Conservation (phyloP, 2,113 vertebrate species). For the Glaucomys volans region DNA sequence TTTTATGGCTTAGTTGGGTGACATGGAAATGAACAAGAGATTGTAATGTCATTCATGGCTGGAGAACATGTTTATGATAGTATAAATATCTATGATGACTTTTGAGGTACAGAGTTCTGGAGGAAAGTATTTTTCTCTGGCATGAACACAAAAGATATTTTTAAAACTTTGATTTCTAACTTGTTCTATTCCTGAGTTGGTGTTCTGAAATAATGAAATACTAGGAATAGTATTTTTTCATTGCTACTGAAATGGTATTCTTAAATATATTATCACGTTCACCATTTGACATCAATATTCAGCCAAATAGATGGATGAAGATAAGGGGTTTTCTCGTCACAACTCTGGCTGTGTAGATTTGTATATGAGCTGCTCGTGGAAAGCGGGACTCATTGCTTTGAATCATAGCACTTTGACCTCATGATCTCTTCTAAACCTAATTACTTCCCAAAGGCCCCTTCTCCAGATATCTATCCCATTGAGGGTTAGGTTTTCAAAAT, state of each 20-base stretch:
- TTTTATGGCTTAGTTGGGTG: slow-evolving; percentile 11
- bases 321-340: slow-evolving; percentile 45
- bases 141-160: slow-evolving; percentile 32
- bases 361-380: slow-evolving; percentile 10
- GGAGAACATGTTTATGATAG: slow-evolving; percentile 17
- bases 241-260: slow-evolving; percentile 13
- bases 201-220: slow-evolving; percentile 57
- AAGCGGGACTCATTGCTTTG: slow-evolving; percentile 37
- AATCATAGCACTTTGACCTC: slow-evolving; percentile 32
- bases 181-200: slow-evolving; percentile 41
- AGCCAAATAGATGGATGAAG: slow-evolving; percentile 10
- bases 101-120: not conserved
- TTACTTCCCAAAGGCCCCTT: not conserved
- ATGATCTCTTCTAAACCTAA: not conserved
- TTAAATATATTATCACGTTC: slow-evolving; percentile 39
- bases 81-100: slow-evolving; percentile 39
- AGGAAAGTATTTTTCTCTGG: slow-evolving; percentile 25
- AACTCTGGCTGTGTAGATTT: slow-evolving; percentile 20
- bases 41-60: slow-evolving; percentile 14
- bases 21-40: slow-evolving; percentile 2
- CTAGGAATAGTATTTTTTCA: slow-evolving; percentile 43
- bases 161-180: slow-evolving; percentile 55
- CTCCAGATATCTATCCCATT: not conserved
- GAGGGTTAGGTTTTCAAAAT: not conserved
- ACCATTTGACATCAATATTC: slow-evolving; percentile 54